phyloP scores from a whole-genome alignment of 2,888 invertebrate genomes.

The Cloeon dipterum region DNA sequence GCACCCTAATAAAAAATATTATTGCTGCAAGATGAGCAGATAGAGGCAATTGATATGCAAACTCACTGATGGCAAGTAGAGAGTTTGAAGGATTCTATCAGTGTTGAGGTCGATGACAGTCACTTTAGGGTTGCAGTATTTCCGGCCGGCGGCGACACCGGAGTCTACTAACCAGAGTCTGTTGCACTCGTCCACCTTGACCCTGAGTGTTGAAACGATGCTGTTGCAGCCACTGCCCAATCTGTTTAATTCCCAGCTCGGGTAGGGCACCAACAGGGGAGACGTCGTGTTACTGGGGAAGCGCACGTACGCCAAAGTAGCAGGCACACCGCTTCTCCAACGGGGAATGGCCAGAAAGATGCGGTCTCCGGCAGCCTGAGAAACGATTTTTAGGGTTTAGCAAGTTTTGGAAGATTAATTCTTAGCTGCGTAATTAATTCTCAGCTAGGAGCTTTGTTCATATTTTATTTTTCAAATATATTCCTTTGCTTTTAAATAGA shows the following conservation, averaged over 20 bases:
- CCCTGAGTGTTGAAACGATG: slow-evolving; percentile 46
- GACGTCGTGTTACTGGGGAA: slow-evolving; percentile 21
- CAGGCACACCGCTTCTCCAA: slow-evolving; percentile 45
- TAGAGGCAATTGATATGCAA: too few species aligned
- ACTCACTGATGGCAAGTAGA: slow-evolving; percentile 36
- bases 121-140: too few species aligned
- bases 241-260: slow-evolving; percentile 50
- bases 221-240: slow-evolving; percentile 37
- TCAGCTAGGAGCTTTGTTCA: too few species aligned
- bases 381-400: too few species aligned
- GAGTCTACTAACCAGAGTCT: slow-evolving; percentile 61
- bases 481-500: too few species aligned
- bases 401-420: slow-evolving; percentile 47
- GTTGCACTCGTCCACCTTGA: slow-evolving; percentile 49
- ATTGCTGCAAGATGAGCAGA: too few species aligned
- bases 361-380: slow-evolving; percentile 48
- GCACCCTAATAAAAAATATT: too few species aligned
- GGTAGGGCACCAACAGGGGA: slow-evolving; percentile 50
- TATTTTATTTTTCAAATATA: too few species aligned
- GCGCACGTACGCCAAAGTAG: slow-evolving; percentile 39
- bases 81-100: slow-evolving; percentile 42
- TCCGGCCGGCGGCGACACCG: slow-evolving; percentile 30
- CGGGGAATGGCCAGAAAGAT: slow-evolving; percentile 51
- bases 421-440: slow-evolving; percentile 41
- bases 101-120: slow-evolving; percentile 51